Evolutionary conservation across 2,888 invertebrate species (phyloP).

Genomic region (Diadegma fenestrale): DNA sequence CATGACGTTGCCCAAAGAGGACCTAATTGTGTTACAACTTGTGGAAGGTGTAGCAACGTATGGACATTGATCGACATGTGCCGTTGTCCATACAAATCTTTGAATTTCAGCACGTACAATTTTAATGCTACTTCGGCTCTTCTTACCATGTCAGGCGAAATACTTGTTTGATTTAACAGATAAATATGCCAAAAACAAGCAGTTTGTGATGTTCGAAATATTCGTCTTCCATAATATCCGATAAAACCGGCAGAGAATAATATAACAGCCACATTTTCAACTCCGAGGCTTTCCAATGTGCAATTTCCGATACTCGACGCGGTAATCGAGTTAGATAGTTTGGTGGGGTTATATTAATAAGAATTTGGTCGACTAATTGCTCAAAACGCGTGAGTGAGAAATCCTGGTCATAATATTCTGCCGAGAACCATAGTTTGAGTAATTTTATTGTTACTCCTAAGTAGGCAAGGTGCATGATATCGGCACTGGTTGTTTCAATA

Average conservation of each 20-base stretch:
- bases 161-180: constrained; percentile 58
- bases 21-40: constrained; percentile 67
- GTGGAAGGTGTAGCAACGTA: constrained; percentile 69
- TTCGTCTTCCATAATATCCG: constrained; percentile 60
- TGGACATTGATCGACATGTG: constrained; percentile 71
- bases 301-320: constrained; percentile 8
- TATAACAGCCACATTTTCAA: constrained; percentile 68
- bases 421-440: constrained; percentile 14
- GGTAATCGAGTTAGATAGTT: constrained; percentile 56
- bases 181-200: constrained; percentile 66
- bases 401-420: neutral
- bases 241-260: constrained; percentile 69
- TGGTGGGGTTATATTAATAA: constrained; percentile 52
- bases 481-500: constrained; percentile 61
- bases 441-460: constrained; percentile 64
- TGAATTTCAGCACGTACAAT: constrained; percentile 58
- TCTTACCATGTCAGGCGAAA: constrained; percentile 57
- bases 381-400: constrained; percentile 1
- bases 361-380: neutral
- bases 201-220: constrained; percentile 69
- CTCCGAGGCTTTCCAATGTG: constrained; percentile 70
- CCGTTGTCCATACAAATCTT: constrained; percentile 67
- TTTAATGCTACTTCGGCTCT: neutral
- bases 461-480: constrained; percentile 69
- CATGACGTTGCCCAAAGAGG: constrained; percentile 67